Evolutionary conservation across 2,113 vertebrate genomes (phyloP).

Genomic region (Ginglymostoma cirratum): DNA sequence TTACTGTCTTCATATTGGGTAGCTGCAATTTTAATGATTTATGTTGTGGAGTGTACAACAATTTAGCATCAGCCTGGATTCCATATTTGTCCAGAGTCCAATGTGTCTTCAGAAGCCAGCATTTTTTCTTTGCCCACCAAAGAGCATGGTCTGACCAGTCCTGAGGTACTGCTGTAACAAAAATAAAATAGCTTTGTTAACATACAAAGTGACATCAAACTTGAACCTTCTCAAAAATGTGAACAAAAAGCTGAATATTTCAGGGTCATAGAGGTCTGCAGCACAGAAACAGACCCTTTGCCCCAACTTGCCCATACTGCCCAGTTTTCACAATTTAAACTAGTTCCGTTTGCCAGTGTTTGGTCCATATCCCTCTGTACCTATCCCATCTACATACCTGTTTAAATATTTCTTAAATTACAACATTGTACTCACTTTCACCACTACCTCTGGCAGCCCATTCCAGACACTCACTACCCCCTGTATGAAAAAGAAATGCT

Average conservation of each 20-base stretch:
- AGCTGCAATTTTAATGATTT: conserved; percentile 80
- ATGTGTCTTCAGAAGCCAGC: conserved; percentile 92
- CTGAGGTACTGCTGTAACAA: conserved; percentile 63
- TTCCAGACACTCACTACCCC: no score
- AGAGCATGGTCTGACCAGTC: conserved; percentile 96
- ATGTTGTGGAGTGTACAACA: conserved; percentile 85
- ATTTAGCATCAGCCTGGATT: conserved; percentile 83
- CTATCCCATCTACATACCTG: no score
- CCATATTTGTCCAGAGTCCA: conserved; percentile 95
- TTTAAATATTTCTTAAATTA: no score
- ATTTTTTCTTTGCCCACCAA: conserved; percentile 91
- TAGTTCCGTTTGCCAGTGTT: no score
- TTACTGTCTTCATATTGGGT: conserved; percentile 80
- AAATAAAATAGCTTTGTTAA: not conserved
- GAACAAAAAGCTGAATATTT: not conserved
- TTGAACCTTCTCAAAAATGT: not conserved
- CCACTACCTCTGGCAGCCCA: no score
- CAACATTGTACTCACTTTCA: no score
- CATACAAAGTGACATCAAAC: not conserved
- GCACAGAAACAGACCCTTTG: no score
- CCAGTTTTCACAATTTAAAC: no score
- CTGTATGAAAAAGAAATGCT: no score
- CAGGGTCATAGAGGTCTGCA: no score
- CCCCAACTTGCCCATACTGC: no score
- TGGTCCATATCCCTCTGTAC: no score